These are phyloP conservation scores for Pelvicachromis taeniatus DNA, from an alignment of 2,113 vertebrate genomes.

Conservation along the genomic window DNA sequence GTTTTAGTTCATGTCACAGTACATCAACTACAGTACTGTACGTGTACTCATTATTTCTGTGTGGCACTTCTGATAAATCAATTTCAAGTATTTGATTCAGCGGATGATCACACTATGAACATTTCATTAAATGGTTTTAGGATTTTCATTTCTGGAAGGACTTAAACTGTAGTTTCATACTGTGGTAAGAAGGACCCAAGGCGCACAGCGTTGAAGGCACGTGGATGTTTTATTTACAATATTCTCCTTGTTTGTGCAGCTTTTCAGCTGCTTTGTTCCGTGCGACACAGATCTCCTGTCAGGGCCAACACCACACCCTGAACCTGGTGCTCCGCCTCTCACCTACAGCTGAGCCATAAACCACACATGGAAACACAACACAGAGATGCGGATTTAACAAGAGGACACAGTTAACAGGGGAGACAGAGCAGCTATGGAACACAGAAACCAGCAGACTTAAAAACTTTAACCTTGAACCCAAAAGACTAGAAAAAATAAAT, in stretches of 20 bases:
- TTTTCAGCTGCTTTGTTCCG: no score
- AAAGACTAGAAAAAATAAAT: no score
- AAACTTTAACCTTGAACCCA: no score
- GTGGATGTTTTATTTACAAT: background rate
- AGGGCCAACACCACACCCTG: background rate
- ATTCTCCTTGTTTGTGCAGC: background rate
- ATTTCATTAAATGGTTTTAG: background rate
- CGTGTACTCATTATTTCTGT: background rate
- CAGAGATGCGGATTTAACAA: no score
- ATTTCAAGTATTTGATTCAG: background rate
- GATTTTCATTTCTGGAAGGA: background rate
- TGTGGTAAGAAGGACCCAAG: background rate
- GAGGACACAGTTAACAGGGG: no score
- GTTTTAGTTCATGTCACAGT: background rate
- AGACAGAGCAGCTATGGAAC: no score
- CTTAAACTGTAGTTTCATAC: background rate
- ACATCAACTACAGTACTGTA: background rate
- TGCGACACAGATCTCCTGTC: background rate
- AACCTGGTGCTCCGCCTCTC: background rate
- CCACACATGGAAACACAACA: no score
- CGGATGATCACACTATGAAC: background rate
- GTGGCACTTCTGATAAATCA: background rate
- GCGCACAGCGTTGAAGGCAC: background rate
- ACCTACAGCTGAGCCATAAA: no score
- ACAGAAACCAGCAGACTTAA: no score